Base-by-base conservation (phyloP, 37 sponge, comb jelly and placozoan species). In the Crambe crambe region DNA sequence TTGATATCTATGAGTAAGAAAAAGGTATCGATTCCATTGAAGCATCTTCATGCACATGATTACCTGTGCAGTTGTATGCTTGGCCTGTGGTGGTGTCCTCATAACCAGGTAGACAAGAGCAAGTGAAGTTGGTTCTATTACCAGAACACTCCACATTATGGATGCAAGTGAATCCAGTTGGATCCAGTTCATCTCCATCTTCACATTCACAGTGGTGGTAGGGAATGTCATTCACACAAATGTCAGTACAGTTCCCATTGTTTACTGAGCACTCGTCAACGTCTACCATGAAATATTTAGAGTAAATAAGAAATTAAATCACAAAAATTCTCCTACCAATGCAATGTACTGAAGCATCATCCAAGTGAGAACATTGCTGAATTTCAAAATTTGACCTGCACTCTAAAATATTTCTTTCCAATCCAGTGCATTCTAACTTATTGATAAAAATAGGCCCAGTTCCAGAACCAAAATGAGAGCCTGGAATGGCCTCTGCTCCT, bases 41-140 rank as follows among this genome's bases (percentile, higher is more conserved):
- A n/a, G 51, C 12, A 29, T 62, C 8, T 8, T 30, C 30, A 29
- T 30, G 26, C 63, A 29, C n/a, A n/a, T n/a, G 37, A 27, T 5
- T 62, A 62, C 63, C 63, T 62, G 63, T 62, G 63, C 63, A 62
- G 63, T 62, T 62, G 63, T 30, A 29, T 8, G 30, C 12, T 12
- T 47, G 51, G 63, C 25, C 15, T 4, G 30, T 29, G 63, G 63
- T 62, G 26, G 63, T 30, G 25, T 71, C 72, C 25, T 17, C 39
- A 23, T 71, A 71, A 1, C 72, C 72, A 71, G 43, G 72, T 38
- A 38, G 41, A 37, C 72, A 71, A 20, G 4, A 10, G 20, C 63
- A 61, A 61, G 63, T 61, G 63, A 23, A 23, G 30, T 61, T 61
- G 30, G 63, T 61, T 29, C 63, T 21, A 61, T 27, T 61, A 23